Base-by-base conservation (phyloP, 2,113 vertebrate genomes). In the Zosterops borbonicus region DNA sequence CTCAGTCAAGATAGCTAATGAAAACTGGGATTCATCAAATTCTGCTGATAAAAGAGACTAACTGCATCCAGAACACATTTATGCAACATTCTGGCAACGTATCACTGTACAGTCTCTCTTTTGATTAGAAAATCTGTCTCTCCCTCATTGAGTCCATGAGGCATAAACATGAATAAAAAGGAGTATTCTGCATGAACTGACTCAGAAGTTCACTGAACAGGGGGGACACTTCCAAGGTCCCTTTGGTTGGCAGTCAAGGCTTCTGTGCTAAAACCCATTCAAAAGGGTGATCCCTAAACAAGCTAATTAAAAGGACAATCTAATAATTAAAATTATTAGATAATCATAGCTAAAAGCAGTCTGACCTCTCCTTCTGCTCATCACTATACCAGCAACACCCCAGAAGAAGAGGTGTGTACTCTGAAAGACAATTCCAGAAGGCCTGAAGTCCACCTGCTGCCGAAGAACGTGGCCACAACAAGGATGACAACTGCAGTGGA, bases 1-100 rank as follows among this genome's bases (percentile, higher is more conserved):
- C 46, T 87, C 52, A 64, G 52, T 68, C 60, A 64, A 71, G 68
- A 78, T 5, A 88, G 56, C 44, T 89, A 78, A 83, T 86, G 42
- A 83, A 96, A 94, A 89, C 52, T 22, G 63, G 44, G 60, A 83
- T 86, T 92, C 79, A 96, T 87, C 73, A 71, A 75, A 82, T 82
- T 89, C 64, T 94, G 49, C 56, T 92, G 68, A 71, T 60, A 13
- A 3, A 74, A 70, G 41, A 75, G 35, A 29, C 29, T 79, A 58
- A 81, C 52, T 58, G 41, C 52, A 89, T 39, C 49, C 64, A 93
- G 68, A 89, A 71, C 56, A 81, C 14, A 58, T 81, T 83, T 50
- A 59, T 77, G 56, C 33, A 56, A 41, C 18, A 12, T 75, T 71
- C 62, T 94, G 83, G n/a, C 65, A 95, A 84, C 21, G 37, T 25